phyloP scores from a whole-genome alignment of 2,113 vertebrate genomes.

The Nymphicus hollandicus region DNA sequence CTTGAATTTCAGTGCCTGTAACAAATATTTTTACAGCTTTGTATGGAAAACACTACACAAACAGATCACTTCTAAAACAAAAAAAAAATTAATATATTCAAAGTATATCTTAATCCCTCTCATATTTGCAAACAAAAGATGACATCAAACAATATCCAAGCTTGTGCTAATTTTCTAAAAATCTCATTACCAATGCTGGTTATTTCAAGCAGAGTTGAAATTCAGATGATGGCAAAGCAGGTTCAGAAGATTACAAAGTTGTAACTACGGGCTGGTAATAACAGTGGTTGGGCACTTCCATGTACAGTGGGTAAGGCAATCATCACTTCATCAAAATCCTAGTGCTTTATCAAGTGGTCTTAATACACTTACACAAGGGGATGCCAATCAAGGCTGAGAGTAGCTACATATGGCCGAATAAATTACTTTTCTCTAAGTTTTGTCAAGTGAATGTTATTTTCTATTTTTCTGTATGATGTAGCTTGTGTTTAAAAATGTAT shows the following conservation, averaged over 20 bases:
- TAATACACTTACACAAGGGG: neutral
- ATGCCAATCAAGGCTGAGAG: conserved; percentile 3
- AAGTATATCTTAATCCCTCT: neutral
- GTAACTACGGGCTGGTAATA: neutral
- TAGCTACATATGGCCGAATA: neutral
- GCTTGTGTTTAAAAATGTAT: neutral
- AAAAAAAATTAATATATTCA: neutral
- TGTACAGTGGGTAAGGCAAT: neutral
- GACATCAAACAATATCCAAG: neutral
- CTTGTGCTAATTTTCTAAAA: neutral
- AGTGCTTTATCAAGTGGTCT: conserved; percentile 23
- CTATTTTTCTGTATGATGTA: neutral
- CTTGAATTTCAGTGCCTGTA: neutral
- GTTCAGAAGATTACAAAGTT: neutral
- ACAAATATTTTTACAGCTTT: conserved; percentile 10
- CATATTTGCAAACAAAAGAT: neutral
- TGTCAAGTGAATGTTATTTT: neutral
- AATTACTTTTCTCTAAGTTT: neutral
- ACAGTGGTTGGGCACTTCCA: neutral
- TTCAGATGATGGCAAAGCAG: neutral
- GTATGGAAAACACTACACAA: neutral
- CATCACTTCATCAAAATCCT: neutral
- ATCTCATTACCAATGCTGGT: neutral
- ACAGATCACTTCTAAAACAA: neutral
- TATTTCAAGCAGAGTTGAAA: neutral